These are phyloP conservation scores for Platycheirus albimanus DNA, from an alignment of 2,888 invertebrate genomes.

Conservation along the genomic window DNA sequence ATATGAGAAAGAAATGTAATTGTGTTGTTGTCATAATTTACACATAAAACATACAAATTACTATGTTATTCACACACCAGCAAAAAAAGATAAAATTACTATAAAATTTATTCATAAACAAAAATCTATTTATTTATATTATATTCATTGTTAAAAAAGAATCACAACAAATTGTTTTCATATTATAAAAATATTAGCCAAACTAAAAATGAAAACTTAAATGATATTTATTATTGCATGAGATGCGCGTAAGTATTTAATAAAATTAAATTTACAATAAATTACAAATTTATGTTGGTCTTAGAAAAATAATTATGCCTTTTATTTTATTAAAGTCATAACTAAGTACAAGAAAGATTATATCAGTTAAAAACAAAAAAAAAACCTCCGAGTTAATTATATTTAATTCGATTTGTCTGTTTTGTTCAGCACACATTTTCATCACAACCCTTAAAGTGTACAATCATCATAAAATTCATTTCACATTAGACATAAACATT, in stretches of 20 bases:
- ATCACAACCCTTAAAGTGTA: conserved; percentile 29
- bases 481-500: conserved; percentile 28
- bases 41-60: conserved; percentile 53
- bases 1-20: conserved; percentile 77
- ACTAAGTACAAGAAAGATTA: neutral
- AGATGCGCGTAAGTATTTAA: conserved; percentile 56
- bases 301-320: conserved; percentile 24
- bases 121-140: conserved; percentile 62
- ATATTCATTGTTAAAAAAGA: conserved; percentile 38
- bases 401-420: conserved; percentile 2
- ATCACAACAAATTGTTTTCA: conserved; percentile 36
- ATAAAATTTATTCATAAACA: conserved; percentile 48
- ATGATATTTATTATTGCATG: conserved; percentile 44
- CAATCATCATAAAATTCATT: conserved; percentile 49
- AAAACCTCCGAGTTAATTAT: conserved; percentile 51
- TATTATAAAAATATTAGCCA: conserved; percentile 62
- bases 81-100: conserved; percentile 40
- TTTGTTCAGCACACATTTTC: conserved; percentile 10
- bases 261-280: conserved; percentile 27
- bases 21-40: conserved; percentile 75
- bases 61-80: conserved; percentile 47
- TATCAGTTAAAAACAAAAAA: conserved; percentile 24
- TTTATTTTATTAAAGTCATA: neutral
- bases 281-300: conserved; percentile 61
- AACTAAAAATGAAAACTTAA: conserved; percentile 11